Base-by-base conservation (phyloP, 1,140 invertebrate species). In the Episyrphus balteatus region DNA sequence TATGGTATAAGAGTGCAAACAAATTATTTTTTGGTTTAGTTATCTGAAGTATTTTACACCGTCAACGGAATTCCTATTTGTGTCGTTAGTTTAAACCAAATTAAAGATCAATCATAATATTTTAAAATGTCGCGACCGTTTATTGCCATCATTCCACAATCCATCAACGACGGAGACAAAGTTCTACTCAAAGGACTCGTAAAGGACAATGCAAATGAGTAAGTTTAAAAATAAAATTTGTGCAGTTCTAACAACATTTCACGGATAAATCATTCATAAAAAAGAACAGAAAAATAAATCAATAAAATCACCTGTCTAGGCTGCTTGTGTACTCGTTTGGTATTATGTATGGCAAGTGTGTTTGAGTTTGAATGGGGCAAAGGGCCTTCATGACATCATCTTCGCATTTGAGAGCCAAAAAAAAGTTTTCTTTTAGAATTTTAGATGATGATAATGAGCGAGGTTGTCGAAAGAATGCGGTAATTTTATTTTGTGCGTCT, bases 171-270 rank as follows among this genome's bases (percentile, higher is more conserved):
- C 1, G 47, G 47, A 10, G 48, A 54, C 42, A 48, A 51, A 51
- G 38, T 54, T 15, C 15, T 44, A 41, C 46, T 54, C 1, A 51
- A 45, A 39, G 52, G 52, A 42, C 49, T 30, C 41, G n/a, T 54
- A n/a, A 42, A 21, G 13, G 32, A 47, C 3, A 19, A 50, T 47
- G 52, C 52, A 33, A 13, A 49, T 26, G 32, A 51, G 52, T 54
- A 45, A 54, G 52, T 49, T 9, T 32, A 39, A 39, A 37, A 21
- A 47, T 30, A 21, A 47, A 39, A 0, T 21, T 39, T 14, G 36
- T 39, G n/a, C 12, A 15, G 14, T 21, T 15, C 12, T 26, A 26
- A 30, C 13, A 39, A 47, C 2, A 31, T 39, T 47, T 12, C 19
- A 19, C 31, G 13, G n/a, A 17, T n/a, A 39, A 31, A 39, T n/a